Conservation (phyloP, 2,888 invertebrate species). For the Drosophila austrosaltans region DNA sequence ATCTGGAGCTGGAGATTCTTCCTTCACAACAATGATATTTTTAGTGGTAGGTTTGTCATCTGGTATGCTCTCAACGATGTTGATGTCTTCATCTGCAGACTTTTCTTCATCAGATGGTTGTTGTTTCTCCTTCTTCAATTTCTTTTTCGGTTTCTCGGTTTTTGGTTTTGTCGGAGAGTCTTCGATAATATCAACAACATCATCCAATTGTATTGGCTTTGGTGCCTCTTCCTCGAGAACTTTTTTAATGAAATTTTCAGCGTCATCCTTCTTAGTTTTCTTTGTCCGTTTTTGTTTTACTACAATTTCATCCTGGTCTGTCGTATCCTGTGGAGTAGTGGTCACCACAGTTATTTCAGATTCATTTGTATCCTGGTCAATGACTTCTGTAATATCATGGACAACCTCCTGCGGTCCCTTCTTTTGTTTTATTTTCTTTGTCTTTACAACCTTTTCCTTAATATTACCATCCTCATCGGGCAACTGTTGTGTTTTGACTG, state of each 20-base stretch:
- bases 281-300: constrained; percentile 69
- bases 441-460: constrained; percentile 81
- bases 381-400: constrained; percentile 83
- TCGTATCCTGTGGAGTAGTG: constrained; percentile 41
- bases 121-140: constrained; percentile 62
- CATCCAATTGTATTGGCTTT: constrained; percentile 78
- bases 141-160: constrained; percentile 62
- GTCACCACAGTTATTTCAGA: constrained; percentile 81
- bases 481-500: constrained; percentile 73
- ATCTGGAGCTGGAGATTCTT: constrained; percentile 59
- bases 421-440: constrained; percentile 79
- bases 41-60: constrained; percentile 28
- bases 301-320: constrained; percentile 45
- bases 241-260: constrained; percentile 72
- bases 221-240: constrained; percentile 77
- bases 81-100: constrained; percentile 35
- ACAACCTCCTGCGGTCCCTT: constrained; percentile 83
- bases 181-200: constrained; percentile 63
- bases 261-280: constrained; percentile 73
- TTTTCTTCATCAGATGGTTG: constrained; percentile 34
- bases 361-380: constrained; percentile 82
- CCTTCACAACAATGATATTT: constrained; percentile 49
- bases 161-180: constrained; percentile 57
- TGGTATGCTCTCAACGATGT: constrained; percentile 67
- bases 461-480: constrained; percentile 76